These are phyloP conservation scores for Abrostola triplasia DNA, from an alignment of 2,888 invertebrate genomes.

Conservation along the genomic window DNA sequence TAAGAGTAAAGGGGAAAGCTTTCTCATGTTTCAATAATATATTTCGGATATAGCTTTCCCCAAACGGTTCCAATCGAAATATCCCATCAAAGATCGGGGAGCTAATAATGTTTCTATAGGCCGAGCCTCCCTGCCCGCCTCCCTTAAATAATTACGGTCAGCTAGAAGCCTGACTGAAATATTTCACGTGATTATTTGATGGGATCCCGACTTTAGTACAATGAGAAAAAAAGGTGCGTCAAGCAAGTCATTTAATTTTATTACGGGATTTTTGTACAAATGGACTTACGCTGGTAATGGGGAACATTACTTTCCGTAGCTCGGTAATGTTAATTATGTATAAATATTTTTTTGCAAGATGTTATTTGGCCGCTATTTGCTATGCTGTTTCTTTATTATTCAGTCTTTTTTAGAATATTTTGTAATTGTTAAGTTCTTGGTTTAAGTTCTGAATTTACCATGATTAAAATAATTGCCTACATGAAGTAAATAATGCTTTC, in stretches of 20 bases:
- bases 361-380: too few relatives aligned
- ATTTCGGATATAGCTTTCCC: slow-evolving; percentile 14
- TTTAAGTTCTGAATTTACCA: too few relatives aligned
- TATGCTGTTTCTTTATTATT: too few relatives aligned
- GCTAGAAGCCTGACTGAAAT: slow-evolving; percentile 53
- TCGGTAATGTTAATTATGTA: neutral
- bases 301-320: slow-evolving; percentile 1
- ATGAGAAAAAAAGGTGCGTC: slow-evolving; percentile 9
- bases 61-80: slow-evolving; percentile 36
- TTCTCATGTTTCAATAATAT: slow-evolving; percentile 38
- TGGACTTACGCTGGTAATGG: slow-evolving; percentile 4
- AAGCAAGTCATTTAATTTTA: slow-evolving; percentile 4
- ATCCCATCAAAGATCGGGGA: slow-evolving; percentile 49
- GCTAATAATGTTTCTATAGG: slow-evolving; percentile 62
- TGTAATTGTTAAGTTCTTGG: too few relatives aligned
- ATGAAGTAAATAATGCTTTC: too few relatives aligned
- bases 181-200: slow-evolving; percentile 62
- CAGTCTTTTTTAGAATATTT: too few relatives aligned
- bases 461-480: too few relatives aligned
- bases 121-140: slow-evolving; percentile 55
- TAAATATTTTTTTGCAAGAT: neutral
- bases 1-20: slow-evolving; percentile 23
- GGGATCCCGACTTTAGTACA: slow-evolving; percentile 28
- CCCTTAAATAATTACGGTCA: slow-evolving; percentile 67
- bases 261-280: slow-evolving; percentile 1